Evolutionary conservation across 1,140 invertebrate species (phyloP).

Genomic region (Bombus haemorrhoidalis): DNA sequence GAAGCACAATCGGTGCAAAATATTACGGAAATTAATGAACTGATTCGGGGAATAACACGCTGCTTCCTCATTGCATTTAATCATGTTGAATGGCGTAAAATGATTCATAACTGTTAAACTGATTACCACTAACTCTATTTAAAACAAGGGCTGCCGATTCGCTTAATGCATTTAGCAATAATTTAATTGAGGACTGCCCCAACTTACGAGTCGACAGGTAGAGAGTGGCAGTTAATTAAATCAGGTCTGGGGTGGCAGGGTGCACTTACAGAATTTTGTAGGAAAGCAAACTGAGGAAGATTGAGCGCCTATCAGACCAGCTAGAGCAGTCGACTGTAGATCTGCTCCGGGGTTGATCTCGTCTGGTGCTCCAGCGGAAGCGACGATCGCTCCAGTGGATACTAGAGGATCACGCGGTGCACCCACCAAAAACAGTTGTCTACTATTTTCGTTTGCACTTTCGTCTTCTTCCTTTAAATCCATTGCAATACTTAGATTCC

Average conservation of each 20-base stretch:
- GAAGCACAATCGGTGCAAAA: not conserved
- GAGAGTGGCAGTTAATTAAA: slow-evolving; percentile 78
- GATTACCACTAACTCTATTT: slow-evolving; percentile 80
- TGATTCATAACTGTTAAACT: slow-evolving; percentile 78
- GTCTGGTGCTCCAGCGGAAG: slow-evolving; percentile 62
- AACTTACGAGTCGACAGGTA: slow-evolving; percentile 70
- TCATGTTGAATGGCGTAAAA: slow-evolving; percentile 30
- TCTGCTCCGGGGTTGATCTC: slow-evolving; percentile 75
- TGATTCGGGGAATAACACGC: not conserved
- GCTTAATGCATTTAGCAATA: slow-evolving; percentile 83
- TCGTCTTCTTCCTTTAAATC: slow-evolving; percentile 80
- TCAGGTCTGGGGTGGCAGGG: slow-evolving; percentile 66
- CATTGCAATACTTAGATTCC: slow-evolving; percentile 62
- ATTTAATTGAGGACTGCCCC: slow-evolving; percentile 81
- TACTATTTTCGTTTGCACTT: slow-evolving; percentile 63
- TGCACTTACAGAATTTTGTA: slow-evolving; percentile 81
- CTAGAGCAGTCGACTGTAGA: slow-evolving; percentile 77
- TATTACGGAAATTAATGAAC: not conserved
- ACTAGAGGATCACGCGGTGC: slow-evolving; percentile 77
- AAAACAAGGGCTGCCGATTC: slow-evolving; percentile 71
- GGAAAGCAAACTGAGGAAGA: slow-evolving; percentile 81
- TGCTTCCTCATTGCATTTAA: not conserved
- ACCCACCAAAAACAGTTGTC: slow-evolving; percentile 78
- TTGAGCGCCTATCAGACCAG: slow-evolving; percentile 78
- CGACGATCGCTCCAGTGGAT: slow-evolving; percentile 74